Evolutionary conservation across 2,113 vertebrate species (phyloP).

Genomic region (Connochaetes taurinus): DNA sequence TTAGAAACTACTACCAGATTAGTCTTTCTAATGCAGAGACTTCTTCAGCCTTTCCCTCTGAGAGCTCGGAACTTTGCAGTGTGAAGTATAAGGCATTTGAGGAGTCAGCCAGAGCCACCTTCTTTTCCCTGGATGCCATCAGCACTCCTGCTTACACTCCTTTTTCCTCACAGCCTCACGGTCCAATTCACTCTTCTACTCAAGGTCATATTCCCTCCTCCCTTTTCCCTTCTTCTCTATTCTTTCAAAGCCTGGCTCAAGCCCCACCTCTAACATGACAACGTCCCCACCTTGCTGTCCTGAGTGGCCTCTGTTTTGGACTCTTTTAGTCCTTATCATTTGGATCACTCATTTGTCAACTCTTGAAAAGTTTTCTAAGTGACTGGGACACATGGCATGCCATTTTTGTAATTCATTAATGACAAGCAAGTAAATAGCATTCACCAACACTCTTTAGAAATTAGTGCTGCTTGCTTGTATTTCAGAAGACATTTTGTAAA

Average conservation of each 20-base stretch:
- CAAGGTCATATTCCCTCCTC: neutral
- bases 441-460: neutral
- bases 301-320: neutral
- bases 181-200: neutral
- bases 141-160: neutral
- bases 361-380: conserved; percentile 12
- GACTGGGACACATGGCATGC: neutral
- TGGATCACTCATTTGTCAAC: neutral
- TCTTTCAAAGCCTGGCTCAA: neutral
- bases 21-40: neutral
- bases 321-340: neutral
- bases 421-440: neutral
- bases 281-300: neutral
- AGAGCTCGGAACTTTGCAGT: neutral
- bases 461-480: neutral
- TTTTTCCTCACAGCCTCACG: neutral
- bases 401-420: neutral
- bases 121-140: neutral
- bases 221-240: neutral
- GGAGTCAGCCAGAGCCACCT: neutral
- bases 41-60: neutral
- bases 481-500: neutral
- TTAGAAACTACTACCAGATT: neutral
- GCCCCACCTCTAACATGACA: neutral
- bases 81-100: neutral